Base-by-base conservation (phyloP, 2,888 invertebrate species). In the Tuta absoluta region DNA sequence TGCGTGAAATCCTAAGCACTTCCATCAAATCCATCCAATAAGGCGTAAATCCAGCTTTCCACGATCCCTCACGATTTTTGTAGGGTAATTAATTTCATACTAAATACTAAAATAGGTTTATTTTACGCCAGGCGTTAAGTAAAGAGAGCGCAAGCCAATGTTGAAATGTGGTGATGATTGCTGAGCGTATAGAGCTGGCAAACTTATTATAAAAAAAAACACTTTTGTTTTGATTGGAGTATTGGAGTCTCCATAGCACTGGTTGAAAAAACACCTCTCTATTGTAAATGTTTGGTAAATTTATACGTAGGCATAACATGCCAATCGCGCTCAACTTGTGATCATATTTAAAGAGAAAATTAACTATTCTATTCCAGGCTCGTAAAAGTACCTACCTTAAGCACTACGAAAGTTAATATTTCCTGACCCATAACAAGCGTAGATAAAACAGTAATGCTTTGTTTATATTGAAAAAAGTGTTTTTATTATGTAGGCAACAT, bases 61-160 rank as follows among this genome's bases (percentile, higher is more conserved):
- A 60, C 63, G 63, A 33, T 72, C 71, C 71, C 68, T 70, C 63
- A 63, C 75, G 68, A 79, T 79, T 85, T 28, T 85, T 86, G 86
- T 82, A 79, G 79, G 74, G 82, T 83, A 84, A 86, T 88, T 86
- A 88, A 84, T 81, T 81, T 77, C 70, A 79, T 82, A 86, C 87
- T 89, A 85, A 89, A 89, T 88, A 87, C 84, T 82, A 77, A 84
- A 86, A 86, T 87, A 82, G 83, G 78, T 82, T 82, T 76, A 81
- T 80, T 85, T 83, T 80, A 79, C 77, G 71, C 70, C 72, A 72
- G 76, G 75, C 74, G 74, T 79, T 72, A 80, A 77, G 72, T 72
- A 73, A 75, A 74, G 69, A 56, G 62, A 63, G 62, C 63, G 37
- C 51, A 61, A 66, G 66, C 56, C 63, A 23, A 45, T 24, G 61